phyloP scores from a whole-genome alignment of 2,888 invertebrate species.

The Acronicta psi region DNA sequence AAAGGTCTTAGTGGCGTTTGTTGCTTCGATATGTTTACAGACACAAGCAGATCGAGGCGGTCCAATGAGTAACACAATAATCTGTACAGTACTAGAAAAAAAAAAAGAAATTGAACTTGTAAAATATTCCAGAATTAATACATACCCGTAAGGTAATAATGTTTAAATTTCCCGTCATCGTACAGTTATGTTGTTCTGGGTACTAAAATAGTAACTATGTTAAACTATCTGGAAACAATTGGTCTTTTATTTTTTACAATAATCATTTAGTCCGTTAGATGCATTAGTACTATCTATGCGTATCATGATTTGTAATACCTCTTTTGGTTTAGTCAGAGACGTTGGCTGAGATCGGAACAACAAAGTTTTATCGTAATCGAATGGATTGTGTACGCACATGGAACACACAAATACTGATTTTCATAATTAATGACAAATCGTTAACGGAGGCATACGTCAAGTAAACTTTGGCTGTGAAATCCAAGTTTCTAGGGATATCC shows the following conservation, averaged over 20 bases:
- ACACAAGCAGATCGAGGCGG: constrained; percentile 5
- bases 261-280: too few species aligned
- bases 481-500: too few species aligned
- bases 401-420: too few species aligned
- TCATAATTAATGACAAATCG: too few species aligned
- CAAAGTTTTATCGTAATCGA: too few species aligned
- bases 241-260: constrained; percentile 9
- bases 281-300: too few species aligned
- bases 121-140: not conserved
- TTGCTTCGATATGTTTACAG: constrained; percentile 62
- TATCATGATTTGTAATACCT: too few species aligned
- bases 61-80: not conserved
- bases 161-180: constrained; percentile 6
- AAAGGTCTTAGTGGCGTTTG: constrained; percentile 69
- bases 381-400: too few species aligned
- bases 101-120: not conserved
- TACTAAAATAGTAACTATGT: not conserved
- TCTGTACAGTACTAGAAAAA: not conserved
- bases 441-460: too few species aligned
- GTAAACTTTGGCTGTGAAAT: too few species aligned
- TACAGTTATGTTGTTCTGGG: not conserved
- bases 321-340: too few species aligned
- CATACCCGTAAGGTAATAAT: constrained; percentile 2
- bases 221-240: not conserved
- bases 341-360: too few species aligned